Evolutionary conservation across 2,113 vertebrate species (phyloP), one percentile per base, ranked within the genome.

Genomic region (Oryzias celebensis): DNA sequence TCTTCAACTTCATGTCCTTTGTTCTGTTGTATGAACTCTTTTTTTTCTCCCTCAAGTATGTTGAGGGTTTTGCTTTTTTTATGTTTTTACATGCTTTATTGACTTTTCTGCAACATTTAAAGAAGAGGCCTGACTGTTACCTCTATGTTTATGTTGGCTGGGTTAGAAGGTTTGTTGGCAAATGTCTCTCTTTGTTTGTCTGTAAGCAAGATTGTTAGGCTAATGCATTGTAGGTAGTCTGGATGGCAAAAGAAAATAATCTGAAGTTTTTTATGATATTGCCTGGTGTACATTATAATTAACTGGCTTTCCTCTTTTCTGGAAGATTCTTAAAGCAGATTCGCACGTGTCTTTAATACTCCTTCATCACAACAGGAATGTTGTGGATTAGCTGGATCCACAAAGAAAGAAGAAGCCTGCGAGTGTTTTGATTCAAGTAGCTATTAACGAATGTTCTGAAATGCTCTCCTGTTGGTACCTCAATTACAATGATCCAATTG

Each of bases 401-500:
- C 63, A 53, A 65, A 75, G 67, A 72, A 73, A 66, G 65, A 61
- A 62, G 55, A 72, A 75, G 57, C 72, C 62, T 28, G 52, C 76
- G 60, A 12, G 71, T 52, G 52, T 49, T 67, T 73, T 82, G 81
- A 70, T 73, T 73, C 53, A 43, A 55, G 68, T 69, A 43, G 72
- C 74, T 80, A 75, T 85, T 88, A 83, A 71, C 63, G 22, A 23
- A 73, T 73, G 79, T 73, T 60, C 0, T 58, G 62, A 67, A 65
- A 46, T 20, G 15, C 81, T 82, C 7, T 47, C 56, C 76, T 80
- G 68, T 36, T 42, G 72, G 73, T 77, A 71, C 51, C 61, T 84
- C 88, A 83, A 82, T 88, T 85, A 70, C 73, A 84, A 84, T 83
- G 82, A 85, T 79, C 65, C 45, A 70, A 87, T 87, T 85, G 87